Conservation (phyloP, 2,113 vertebrate species). For the Callipepla squamata region DNA sequence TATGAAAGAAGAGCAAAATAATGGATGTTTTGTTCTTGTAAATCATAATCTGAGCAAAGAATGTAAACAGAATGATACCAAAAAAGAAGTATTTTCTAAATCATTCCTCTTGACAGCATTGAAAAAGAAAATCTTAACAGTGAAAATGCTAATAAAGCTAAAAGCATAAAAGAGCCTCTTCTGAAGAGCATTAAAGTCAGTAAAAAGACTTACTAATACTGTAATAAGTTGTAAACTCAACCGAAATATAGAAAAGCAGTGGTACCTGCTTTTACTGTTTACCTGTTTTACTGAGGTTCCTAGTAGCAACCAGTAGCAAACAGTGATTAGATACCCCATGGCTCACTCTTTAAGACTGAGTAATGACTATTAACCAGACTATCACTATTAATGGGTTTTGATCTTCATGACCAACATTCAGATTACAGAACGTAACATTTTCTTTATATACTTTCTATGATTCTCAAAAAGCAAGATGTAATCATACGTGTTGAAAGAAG, state of each 20-base stretch:
- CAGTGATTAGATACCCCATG: accelerated
- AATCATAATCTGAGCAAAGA: background rate
- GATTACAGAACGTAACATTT: background rate
- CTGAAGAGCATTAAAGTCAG: background rate
- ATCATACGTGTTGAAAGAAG: background rate
- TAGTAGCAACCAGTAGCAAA: background rate
- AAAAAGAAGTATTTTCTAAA: background rate
- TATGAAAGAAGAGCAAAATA: background rate
- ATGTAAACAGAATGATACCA: background rate
- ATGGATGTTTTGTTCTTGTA: background rate
- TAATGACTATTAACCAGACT: background rate
- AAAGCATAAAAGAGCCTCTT: background rate
- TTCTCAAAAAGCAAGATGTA: background rate
- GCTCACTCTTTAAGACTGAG: background rate
- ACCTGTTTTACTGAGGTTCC: background rate
- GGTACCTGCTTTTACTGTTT: too few relatives aligned
- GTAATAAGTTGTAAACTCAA: background rate
- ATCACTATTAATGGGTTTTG: background rate
- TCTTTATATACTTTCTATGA: background rate
- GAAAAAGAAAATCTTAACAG: background rate
- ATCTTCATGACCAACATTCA: background rate
- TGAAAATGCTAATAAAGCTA: background rate
- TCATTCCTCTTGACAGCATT: background rate
- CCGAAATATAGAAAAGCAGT: background rate
- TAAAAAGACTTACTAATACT: background rate